Evolutionary conservation across 2,797 vertebrate species (phyloP).

Genomic region (Labeo calbasu): DNA sequence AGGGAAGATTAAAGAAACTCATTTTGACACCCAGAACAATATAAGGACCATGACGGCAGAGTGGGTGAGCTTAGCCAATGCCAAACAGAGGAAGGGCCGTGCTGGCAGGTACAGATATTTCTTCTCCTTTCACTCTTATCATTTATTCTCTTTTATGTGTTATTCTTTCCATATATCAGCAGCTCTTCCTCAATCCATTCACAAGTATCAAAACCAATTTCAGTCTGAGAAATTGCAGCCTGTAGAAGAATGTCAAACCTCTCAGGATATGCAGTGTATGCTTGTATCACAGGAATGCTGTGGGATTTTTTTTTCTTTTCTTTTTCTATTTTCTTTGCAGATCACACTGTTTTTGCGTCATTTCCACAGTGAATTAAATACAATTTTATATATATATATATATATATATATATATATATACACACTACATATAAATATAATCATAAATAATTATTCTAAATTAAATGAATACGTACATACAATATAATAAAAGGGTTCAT

Average conservation of each 20-base stretch:
- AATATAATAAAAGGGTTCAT: no score
- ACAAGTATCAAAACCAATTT: slow-evolving; percentile 39
- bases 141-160: background rate
- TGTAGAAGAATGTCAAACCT: slow-evolving; percentile 8
- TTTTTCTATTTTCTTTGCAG: no score
- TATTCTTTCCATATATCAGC: background rate
- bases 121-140: background rate
- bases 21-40: slow-evolving; percentile 97
- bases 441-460: background rate
- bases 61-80: slow-evolving; percentile 97
- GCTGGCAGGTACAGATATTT: slow-evolving; percentile 86
- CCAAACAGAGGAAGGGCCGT: slow-evolving; percentile 95
- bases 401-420: no score
- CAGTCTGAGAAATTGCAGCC: background rate
- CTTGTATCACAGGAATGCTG: background rate
- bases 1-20: slow-evolving; percentile 97
- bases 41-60: slow-evolving; percentile 96
- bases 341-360: no score
- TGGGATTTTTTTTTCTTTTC: no score
- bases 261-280: background rate
- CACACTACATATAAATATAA: background rate
- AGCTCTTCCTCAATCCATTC: slow-evolving; percentile 13
- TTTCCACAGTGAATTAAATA: no score
- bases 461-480: no score
- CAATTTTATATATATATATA: no score